Evolutionary conservation across 2,113 vertebrate genomes (phyloP).

Genomic region (Hydropotes inermis): DNA sequence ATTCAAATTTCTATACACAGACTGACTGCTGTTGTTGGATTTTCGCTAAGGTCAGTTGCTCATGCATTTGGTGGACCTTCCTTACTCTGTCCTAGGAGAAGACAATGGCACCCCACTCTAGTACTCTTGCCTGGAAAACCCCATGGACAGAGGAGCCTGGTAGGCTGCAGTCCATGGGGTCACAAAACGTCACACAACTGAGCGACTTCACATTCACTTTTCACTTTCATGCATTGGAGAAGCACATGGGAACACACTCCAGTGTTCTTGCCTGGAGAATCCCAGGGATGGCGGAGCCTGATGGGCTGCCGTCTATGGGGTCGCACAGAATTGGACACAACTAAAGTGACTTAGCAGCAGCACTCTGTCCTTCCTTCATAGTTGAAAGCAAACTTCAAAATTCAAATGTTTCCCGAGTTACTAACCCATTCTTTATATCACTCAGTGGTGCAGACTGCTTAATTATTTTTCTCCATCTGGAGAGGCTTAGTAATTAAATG

Average conservation of each 20-base stretch:
- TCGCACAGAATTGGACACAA: not conserved
- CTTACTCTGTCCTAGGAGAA: not conserved
- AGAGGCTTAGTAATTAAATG: slow-evolving; percentile 70
- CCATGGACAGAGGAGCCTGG: not conserved
- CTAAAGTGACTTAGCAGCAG: not conserved
- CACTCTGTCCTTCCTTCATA: not conserved
- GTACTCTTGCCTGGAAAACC: not conserved
- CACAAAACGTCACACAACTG: fast-evolving
- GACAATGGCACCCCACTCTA: not conserved
- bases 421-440: slow-evolving; percentile 61
- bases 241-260: not conserved
- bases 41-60: not conserved
- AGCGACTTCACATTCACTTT: not conserved
- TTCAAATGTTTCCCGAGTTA: slow-evolving; percentile 25
- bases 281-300: fast-evolving
- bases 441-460: slow-evolving; percentile 53
- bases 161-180: not conserved
- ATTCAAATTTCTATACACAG: not conserved
- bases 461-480: slow-evolving; percentile 76
- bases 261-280: not conserved
- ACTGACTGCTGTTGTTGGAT: not conserved
- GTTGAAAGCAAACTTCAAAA: slow-evolving; percentile 41
- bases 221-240: not conserved
- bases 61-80: not conserved
- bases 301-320: fast-evolving